phyloP scores from a whole-genome alignment of 2,888 invertebrate genomes.

The Zelleria hepariella region DNA sequence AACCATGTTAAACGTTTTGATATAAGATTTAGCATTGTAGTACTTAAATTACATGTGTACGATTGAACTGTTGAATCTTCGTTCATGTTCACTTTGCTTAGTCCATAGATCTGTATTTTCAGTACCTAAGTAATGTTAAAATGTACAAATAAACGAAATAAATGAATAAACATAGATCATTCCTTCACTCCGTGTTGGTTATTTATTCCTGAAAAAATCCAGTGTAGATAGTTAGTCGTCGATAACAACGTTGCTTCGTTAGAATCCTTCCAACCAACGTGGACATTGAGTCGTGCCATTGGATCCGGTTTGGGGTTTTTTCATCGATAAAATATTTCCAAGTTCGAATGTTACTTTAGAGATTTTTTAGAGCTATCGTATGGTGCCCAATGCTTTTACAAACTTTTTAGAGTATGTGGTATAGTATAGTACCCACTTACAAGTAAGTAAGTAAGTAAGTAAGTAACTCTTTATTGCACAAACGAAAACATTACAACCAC shows the following conservation, averaged over 20 bases:
- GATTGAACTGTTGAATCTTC: slow-evolving; percentile 18
- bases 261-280: neutral
- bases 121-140: slow-evolving; percentile 21
- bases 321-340: neutral
- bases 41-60: slow-evolving; percentile 17
- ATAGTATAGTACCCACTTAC: too few species aligned
- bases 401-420: too few species aligned
- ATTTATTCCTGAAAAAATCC: neutral
- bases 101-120: slow-evolving; percentile 35
- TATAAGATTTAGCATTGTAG: neutral
- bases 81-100: slow-evolving; percentile 24
- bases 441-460: too few species aligned
- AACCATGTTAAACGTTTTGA: neutral
- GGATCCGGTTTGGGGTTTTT: neutral
- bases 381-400: too few species aligned
- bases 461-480: too few species aligned
- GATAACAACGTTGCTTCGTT: neutral
- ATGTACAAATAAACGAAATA: slow-evolving; percentile 51
- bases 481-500: too few species aligned
- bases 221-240: neutral
- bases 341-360: neutral
- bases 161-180: slow-evolving; percentile 17
- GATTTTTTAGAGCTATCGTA: neutral
- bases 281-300: neutral
- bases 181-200: neutral